Conservation (phyloP, 2,888 invertebrate species). For the Hirtodrosophila alboralis region DNA sequence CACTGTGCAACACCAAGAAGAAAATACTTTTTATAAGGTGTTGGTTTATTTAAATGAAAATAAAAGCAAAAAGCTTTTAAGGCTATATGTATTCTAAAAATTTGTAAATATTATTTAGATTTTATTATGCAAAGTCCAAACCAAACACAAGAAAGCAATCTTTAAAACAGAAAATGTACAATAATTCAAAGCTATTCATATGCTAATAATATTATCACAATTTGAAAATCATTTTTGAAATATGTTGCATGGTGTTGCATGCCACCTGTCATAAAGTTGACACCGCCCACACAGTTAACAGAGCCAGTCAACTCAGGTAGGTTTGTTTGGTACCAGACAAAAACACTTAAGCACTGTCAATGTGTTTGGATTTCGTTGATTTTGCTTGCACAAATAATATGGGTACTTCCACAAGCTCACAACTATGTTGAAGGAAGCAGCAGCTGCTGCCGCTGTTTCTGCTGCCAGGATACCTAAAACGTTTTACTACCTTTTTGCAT, state of each 20-base stretch:
- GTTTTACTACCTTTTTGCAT: constrained; percentile 53
- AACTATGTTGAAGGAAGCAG: neutral
- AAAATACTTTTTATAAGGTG: too few relatives aligned
- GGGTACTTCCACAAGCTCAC: constrained; percentile 1
- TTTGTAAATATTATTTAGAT: too few relatives aligned
- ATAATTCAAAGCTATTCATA: too few relatives aligned
- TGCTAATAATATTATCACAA: too few relatives aligned
- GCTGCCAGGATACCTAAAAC: constrained; percentile 21
- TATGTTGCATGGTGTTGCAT: constrained; percentile 11
- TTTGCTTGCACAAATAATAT: constrained; percentile 36
- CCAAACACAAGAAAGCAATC: too few relatives aligned
- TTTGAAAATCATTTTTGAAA: neutral
- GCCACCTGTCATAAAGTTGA: constrained; percentile 23
- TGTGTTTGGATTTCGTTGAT: constrained; percentile 66
- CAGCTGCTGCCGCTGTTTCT: too few relatives aligned
- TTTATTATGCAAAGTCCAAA: too few relatives aligned
- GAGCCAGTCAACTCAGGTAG: constrained; percentile 17
- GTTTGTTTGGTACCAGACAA: constrained; percentile 22
- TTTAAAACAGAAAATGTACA: too few relatives aligned
- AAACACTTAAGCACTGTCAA: constrained; percentile 57
- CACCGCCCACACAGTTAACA: constrained; percentile 3
- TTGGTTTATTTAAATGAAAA: too few relatives aligned
- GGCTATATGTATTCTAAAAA: too few relatives aligned
- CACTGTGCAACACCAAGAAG: constrained; percentile 16
- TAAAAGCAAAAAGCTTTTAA: too few relatives aligned